A percentile compares a stretch with the other conserved stretches of the same genome.
Evolutionary conservation across 1,140 invertebrate species (phyloP).

Genomic region (Drosophila pectinifera): DNA sequence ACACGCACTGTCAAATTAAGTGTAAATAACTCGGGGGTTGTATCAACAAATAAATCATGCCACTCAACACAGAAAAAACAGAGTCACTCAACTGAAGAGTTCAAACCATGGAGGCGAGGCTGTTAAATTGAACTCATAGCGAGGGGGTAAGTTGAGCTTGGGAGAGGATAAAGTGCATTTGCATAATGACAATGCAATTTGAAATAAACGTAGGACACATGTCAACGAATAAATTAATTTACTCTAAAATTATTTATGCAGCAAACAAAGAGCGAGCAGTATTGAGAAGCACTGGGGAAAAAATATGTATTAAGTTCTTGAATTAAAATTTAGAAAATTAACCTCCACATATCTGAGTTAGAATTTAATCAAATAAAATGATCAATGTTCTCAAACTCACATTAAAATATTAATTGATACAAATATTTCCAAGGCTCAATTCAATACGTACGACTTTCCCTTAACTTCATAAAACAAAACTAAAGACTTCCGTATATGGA

Average conservation of each 20-base stretch:
- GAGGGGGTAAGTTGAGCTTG: background rate
- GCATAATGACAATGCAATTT: slow-evolving; percentile 83
- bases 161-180: slow-evolving; percentile 66
- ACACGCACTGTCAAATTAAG: slow-evolving; percentile 76
- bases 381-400: no score
- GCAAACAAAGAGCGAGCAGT: slow-evolving; percentile 54
- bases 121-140: slow-evolving; percentile 20
- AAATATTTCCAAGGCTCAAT: background rate
- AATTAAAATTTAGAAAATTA: background rate
- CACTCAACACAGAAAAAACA: slow-evolving; percentile 44
- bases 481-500: no score
- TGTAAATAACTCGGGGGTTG: slow-evolving; percentile 74
- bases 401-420: background rate
- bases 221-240: slow-evolving; percentile 83
- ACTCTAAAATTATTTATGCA: slow-evolving; percentile 80
- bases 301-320: no score
- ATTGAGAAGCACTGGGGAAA: slow-evolving; percentile 3
- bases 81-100: slow-evolving; percentile 29
- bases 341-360: no score
- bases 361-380: background rate
- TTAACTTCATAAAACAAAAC: no score
- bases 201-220: slow-evolving; percentile 79
- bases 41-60: slow-evolving; percentile 74
- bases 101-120: slow-evolving; percentile 1
- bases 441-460: background rate